Percentiles rank a stretch among this genome's conserved stretches.
phyloP scores from a whole-genome alignment of 1,140 invertebrate genomes.

The Drosophila malerkotliana region DNA sequence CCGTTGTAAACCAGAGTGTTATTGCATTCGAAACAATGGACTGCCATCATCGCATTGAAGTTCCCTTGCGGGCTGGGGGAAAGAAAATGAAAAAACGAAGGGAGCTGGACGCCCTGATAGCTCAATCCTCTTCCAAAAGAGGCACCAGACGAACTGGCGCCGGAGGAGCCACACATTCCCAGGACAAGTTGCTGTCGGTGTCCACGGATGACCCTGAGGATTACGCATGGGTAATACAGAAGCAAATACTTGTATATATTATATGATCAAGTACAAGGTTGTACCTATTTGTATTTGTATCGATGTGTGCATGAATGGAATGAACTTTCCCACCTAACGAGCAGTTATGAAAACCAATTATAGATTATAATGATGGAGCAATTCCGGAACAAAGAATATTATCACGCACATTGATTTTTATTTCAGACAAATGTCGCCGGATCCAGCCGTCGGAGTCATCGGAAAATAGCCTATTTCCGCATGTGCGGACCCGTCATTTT shows the following conservation, averaged over 20 bases:
- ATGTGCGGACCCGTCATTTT: constrained; percentile 71
- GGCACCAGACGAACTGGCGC: constrained; percentile 43
- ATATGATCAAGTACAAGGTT: constrained; percentile 21
- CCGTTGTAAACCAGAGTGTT: constrained; percentile 23
- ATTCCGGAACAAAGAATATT: constrained; percentile 3
- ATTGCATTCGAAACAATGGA: constrained; percentile 63
- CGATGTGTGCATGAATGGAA: constrained; percentile 4
- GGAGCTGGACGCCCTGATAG: constrained; percentile 85
- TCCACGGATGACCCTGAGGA: constrained; percentile 84
- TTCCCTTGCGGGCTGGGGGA: constrained; percentile 81
- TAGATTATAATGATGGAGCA: background rate
- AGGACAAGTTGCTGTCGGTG: constrained; percentile 84
- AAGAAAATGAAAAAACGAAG: constrained; percentile 85
- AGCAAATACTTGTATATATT: constrained; percentile 3
- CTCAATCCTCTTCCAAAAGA: constrained; percentile 71
- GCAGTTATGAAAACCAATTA: constrained; percentile 1
- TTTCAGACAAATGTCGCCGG: constrained; percentile 60
- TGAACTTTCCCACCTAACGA: constrained; percentile 18
- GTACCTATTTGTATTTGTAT: constrained; percentile 11
- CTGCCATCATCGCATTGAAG: constrained; percentile 76
- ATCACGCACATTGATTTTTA: constrained; percentile 5
- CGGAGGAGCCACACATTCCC: constrained; percentile 60
- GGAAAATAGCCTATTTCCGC: constrained; percentile 64
- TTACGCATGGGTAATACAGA: constrained; percentile 71
- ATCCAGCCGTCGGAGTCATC: constrained; percentile 59